Evolutionary conservation across 2,888 invertebrate species (phyloP), one percentile per base, ranked within the genome.

Genomic region (Cybosia mesomella): DNA sequence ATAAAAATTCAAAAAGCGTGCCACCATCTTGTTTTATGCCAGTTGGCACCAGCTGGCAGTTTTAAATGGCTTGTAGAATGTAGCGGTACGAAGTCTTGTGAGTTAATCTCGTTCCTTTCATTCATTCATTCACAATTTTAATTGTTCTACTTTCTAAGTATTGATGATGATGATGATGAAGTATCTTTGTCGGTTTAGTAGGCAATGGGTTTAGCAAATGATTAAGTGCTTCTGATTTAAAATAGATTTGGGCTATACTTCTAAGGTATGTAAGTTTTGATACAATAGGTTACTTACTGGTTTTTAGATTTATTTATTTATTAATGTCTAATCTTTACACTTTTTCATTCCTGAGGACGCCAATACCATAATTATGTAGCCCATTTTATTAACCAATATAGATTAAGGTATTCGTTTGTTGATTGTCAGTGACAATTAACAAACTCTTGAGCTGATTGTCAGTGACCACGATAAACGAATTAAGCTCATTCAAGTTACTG

Each of bases 61-160:
- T 81, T 82, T 70, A 79, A 79, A 79, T 70, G 58, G 65, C 72
- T 67, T 68, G 80, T 80, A 80, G 66, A 66, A 49, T 18, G 43
- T n/a, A 49, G 49, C 62, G 75, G 59, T 67, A 70, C 68, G 72
- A 78, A 78, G 68, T 60, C 72, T 65, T 75, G 67, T 78, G 70
- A 74, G 81, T 81, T 81, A 72, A 78, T 78, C 62, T 75, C 62
- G 61, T 28, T 63, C 67, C 32, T 28, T 49, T n/a, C 49, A 2
- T 62, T n/a, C 49, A 2, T 62, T 68, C 61, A 61, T 81, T 80
- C 58, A 32, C 36, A 24, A 60, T 64, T 74, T 77, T 72, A 72
- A 75, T 77, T 69, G 62, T 70, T 69, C 64, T 77, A 67, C 70
- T 70, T 70, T 73, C 63, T n/a, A n/a, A n/a, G n/a, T n/a, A n/a